These are phyloP conservation scores for Elmis aenea DNA, from an alignment of 2,888 invertebrate genomes.

Conservation along the genomic window DNA sequence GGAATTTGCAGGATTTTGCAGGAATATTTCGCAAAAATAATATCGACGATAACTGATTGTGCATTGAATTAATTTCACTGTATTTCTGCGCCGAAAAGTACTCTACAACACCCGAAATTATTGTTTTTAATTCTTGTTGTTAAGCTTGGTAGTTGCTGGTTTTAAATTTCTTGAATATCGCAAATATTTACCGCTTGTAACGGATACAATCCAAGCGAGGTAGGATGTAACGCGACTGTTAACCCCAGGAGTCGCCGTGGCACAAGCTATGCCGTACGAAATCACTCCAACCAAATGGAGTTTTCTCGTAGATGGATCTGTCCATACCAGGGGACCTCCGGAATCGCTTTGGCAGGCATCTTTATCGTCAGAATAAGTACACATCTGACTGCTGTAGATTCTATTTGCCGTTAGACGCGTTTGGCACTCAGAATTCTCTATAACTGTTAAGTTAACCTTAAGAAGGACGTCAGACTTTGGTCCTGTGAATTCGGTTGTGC, in stretches of 20 bases:
- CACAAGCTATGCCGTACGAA: slow-evolving; percentile 55
- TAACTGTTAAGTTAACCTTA: slow-evolving; percentile 52
- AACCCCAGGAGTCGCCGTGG: slow-evolving; percentile 47
- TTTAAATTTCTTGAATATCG: too few species aligned
- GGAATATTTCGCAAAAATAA: too few species aligned
- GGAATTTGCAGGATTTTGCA: too few species aligned
- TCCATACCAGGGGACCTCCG: slow-evolving; percentile 56
- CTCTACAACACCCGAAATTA: too few species aligned
- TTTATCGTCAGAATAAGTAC: slow-evolving; percentile 50
- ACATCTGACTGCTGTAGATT: slow-evolving; percentile 37
- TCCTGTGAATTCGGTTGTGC: slow-evolving; percentile 50
- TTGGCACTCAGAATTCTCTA: slow-evolving; percentile 47
- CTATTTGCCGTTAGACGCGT: slow-evolving; percentile 6
- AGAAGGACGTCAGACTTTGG: slow-evolving; percentile 48
- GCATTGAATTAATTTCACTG: too few species aligned
- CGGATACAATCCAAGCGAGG: slow-evolving; percentile 52
- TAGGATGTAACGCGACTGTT: slow-evolving; percentile 53
- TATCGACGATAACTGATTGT: too few species aligned
- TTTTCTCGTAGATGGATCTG: slow-evolving; percentile 43
- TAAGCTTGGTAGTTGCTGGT: too few species aligned
- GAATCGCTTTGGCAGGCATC: slow-evolving; percentile 59
- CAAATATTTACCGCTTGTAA: slow-evolving; percentile 31
- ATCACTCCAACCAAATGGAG: slow-evolving; percentile 51
- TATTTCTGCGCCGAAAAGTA: too few species aligned
- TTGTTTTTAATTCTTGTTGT: too few species aligned